Conservation (phyloP, 2,888 invertebrate species). For the Scaeva pyrastri region DNA sequence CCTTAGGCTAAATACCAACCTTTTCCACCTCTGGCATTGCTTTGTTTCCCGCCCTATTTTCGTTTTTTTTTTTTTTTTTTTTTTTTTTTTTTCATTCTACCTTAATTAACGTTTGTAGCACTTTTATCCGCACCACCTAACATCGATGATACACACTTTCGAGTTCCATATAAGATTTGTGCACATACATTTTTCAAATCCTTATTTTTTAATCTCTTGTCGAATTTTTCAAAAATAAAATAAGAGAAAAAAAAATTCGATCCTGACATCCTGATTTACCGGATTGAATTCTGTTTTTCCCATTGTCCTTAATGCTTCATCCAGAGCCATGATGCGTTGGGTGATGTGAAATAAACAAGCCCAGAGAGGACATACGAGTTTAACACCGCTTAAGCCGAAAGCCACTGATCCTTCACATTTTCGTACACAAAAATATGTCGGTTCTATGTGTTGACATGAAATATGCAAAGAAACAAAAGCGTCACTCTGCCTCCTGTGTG, state of each 20-base stretch:
- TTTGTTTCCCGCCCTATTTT: conserved; percentile 54
- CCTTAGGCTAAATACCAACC: conserved; percentile 53
- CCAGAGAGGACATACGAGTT: not conserved
- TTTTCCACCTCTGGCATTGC: conserved; percentile 61
- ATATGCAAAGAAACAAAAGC: conserved; percentile 48
- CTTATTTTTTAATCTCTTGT: conserved; percentile 61
- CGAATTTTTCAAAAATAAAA: not conserved
- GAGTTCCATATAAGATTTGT: conserved; percentile 21
- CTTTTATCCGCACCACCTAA: conserved; percentile 45
- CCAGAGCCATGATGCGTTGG: not conserved
- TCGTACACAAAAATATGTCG: no score
- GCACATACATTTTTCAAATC: conserved; percentile 25
- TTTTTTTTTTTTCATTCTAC: conserved; percentile 24
- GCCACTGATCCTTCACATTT: conserved; percentile 51
- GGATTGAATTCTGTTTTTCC: conserved; percentile 57
- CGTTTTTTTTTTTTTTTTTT: not conserved
- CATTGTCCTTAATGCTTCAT: conserved; percentile 43
- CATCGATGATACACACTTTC: conserved; percentile 34
- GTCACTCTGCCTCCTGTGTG: conserved; percentile 34
- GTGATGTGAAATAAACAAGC: conserved; percentile 60
- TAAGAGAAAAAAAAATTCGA: conserved; percentile 21
- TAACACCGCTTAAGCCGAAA: conserved; percentile 15
- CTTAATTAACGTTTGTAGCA: conserved; percentile 62
- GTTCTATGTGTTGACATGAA: conserved; percentile 45
- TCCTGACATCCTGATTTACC: conserved; percentile 67